Conservation (phyloP, 37 sponge, comb jelly and placozoan genomes). For the Haliclona indistincta region DNA sequence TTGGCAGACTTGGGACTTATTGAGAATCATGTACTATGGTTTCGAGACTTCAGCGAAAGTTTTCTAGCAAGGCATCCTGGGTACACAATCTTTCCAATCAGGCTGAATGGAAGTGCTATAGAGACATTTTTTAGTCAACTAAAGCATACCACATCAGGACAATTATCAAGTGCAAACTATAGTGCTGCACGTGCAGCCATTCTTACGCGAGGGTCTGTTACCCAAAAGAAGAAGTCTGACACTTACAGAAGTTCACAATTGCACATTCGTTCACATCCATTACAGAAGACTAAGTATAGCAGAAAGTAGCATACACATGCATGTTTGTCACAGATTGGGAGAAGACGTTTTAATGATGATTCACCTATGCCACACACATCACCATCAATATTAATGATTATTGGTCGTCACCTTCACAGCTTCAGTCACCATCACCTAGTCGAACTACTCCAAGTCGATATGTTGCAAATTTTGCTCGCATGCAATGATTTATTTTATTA, state of each 20-base stretch:
- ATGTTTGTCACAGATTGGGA: too few species aligned
- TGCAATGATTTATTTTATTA: too few species aligned
- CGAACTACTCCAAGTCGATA: too few species aligned
- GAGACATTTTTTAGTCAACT: slow-evolving; percentile 29
- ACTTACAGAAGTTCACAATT: background rate
- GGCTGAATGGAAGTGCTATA: slow-evolving; percentile 20
- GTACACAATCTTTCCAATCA: slow-evolving; percentile 4
- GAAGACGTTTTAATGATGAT: too few species aligned
- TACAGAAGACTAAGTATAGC: too few species aligned
- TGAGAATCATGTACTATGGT: slow-evolving; percentile 26
- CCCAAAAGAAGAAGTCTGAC: background rate
- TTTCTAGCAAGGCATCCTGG: slow-evolving; percentile 13
- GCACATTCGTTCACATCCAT: background rate
- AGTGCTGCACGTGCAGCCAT: slow-evolving; percentile 4
- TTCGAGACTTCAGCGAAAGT: slow-evolving; percentile 16
- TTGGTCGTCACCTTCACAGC: too few species aligned
- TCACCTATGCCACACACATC: too few species aligned
- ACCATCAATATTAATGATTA: too few species aligned
- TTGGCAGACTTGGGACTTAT: slow-evolving; percentile 40
- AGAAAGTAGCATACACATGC: too few species aligned
- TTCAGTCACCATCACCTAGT: too few species aligned
- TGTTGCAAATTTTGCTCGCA: too few species aligned
- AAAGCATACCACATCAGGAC: slow-evolving; percentile 1
- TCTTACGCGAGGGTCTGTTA: background rate
- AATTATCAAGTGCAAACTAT: slow-evolving; percentile 9